Base-by-base conservation (phyloP, 1,140 invertebrate genomes). In the Bombus balteatus region DNA sequence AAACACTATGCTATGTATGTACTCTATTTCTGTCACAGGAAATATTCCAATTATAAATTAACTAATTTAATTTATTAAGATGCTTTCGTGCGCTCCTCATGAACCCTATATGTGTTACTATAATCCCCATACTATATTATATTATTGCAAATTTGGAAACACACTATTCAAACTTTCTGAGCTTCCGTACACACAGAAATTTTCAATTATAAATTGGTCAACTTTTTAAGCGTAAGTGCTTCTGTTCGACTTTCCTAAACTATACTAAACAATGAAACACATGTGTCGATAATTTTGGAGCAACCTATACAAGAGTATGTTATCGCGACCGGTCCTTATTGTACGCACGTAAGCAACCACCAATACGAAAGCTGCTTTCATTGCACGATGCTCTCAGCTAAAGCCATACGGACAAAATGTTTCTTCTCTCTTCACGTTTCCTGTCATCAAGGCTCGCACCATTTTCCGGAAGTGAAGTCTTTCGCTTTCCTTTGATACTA, bases 281-380 rank as follows among this genome's bases (percentile, higher is more conserved):
- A 37, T 32, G 71, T 43, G 18, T 28, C 15, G 6, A 32, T 73
- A 65, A 66, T 43, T 43, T 39, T 78, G 76, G 43, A 66, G 6
- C 59, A 32, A 28, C 39, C n/a, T 43, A 25, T 41, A 70, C 37
- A 34, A 70, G 22, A 70, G 70, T 32, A 65, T 57, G 32, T 34
- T 47, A 62, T 39, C 18, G 9, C 70, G 32, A 81, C 74, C 65
- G 37, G 66, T 83, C 59, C n/a, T 59, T 3, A 62, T 62, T 62
- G 25, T 43, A 73, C 18, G 9, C 39, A 47, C 1, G 25, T 68
- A 53, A 53, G 18, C 32, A 65, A 78, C 22, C 25, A 53, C 25
- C n/a, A 84, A 71, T 78, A 71, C n/a, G n/a, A 53, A 53, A 53
- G 47, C 28, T 59, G 22, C 39, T n/a, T 47, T 84, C 75, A 79